Conservation (phyloP, 2,797 vertebrate genomes). For the Acridotheres tristis region DNA sequence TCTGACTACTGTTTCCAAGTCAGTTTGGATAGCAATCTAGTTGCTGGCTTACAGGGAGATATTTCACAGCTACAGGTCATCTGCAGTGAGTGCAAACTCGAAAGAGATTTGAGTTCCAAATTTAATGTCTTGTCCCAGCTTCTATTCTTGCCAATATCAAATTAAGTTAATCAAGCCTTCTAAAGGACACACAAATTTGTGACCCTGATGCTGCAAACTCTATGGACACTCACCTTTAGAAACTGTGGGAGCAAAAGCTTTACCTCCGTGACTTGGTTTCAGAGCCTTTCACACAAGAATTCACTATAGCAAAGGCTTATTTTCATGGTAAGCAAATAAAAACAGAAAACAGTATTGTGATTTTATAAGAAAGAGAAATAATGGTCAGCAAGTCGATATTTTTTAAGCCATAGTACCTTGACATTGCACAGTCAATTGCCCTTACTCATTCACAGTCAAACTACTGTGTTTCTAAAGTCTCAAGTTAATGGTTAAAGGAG, state of each 20-base stretch:
- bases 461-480: not conserved
- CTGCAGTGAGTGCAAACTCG: not conserved
- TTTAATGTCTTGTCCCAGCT: not conserved
- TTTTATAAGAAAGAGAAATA: not conserved
- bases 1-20: constrained; percentile 17
- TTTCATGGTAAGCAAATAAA: not conserved
- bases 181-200: not conserved
- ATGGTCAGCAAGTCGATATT: not conserved
- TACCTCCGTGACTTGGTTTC: not conserved
- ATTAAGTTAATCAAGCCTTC: not conserved
- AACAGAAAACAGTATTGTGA: not conserved
- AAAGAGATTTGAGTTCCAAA: not conserved
- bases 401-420: not conserved
- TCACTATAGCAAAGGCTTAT: not conserved
- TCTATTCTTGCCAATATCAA: not conserved
- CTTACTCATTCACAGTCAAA: not conserved
- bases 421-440: not conserved
- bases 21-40: not conserved
- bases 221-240: not conserved
- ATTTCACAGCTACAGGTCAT: constrained; percentile 10
- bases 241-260: not conserved
- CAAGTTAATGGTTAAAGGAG: not conserved
- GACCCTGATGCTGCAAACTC: not conserved
- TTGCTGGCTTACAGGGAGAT: not conserved
- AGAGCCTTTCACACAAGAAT: not conserved